Evolutionary conservation across 2,888 invertebrate genomes (phyloP).

Genomic region (Sipunculus nudus): DNA sequence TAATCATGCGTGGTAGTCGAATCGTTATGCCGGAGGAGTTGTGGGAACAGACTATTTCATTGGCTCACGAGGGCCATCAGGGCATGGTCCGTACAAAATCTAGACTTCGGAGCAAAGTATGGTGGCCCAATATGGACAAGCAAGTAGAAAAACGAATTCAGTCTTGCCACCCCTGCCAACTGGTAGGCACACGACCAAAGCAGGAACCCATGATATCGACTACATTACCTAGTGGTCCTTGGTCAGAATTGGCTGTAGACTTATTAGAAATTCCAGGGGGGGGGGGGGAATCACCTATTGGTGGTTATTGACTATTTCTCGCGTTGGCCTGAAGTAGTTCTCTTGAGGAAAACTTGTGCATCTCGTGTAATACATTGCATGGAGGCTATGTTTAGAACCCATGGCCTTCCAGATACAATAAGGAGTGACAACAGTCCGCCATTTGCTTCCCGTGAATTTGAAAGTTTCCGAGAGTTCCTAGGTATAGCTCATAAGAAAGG

Average conservation of each 20-base stretch:
- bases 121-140: constrained; percentile 20
- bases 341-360: not conserved
- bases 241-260: constrained; percentile 14
- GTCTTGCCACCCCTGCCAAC: constrained; percentile 3
- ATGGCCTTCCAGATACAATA: constrained; percentile 4
- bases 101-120: constrained; percentile 10
- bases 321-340: constrained; percentile 11
- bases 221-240: constrained; percentile 6
- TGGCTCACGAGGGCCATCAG: constrained; percentile 22
- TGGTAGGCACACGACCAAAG: not conserved
- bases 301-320: constrained; percentile 16
- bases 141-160: constrained; percentile 9
- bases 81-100: constrained; percentile 15
- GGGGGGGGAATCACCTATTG: constrained; percentile 5
- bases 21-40: constrained; percentile 7
- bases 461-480: not conserved
- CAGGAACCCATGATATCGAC: constrained; percentile 13
- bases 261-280: not conserved
- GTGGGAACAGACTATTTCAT: not conserved
- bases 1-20: constrained; percentile 8
- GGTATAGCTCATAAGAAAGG: not conserved
- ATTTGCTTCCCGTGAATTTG: constrained; percentile 4
- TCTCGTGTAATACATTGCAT: not conserved
- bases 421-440: constrained; percentile 17
- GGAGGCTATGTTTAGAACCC: constrained; percentile 5